A percentile compares a stretch with the other conserved stretches of the same genome.
phyloP scores from a whole-genome alignment of 2,888 invertebrate species.

The Antheraea assamensis region DNA sequence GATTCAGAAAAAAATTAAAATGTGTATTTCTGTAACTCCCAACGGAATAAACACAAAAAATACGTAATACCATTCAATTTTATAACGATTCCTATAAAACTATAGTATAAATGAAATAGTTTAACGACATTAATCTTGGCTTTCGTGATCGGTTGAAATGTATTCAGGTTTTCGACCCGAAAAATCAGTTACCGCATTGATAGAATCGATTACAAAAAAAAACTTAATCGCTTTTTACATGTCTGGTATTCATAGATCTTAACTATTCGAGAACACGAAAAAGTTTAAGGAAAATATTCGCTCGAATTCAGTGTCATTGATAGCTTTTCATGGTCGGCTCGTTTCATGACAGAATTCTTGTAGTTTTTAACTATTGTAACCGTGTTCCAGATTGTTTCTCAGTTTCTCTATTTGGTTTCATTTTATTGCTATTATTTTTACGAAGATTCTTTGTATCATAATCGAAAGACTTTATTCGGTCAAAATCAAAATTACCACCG shows the following conservation, averaged over 20 bases:
- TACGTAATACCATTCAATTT: background rate
- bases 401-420: background rate
- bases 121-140: constrained; percentile 31
- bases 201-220: constrained; percentile 53
- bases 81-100: background rate
- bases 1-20: background rate
- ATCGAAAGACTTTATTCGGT: too few relatives aligned
- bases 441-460: too few relatives aligned
- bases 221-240: constrained; percentile 52
- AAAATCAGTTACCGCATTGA: constrained; percentile 43
- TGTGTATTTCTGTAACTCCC: background rate
- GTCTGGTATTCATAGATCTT: constrained; percentile 41
- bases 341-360: background rate
- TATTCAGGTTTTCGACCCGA: constrained; percentile 56
- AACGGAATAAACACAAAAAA: background rate
- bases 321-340: constrained; percentile 20
- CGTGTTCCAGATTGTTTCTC: background rate
- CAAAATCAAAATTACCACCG: too few relatives aligned
- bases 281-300: constrained; percentile 23
- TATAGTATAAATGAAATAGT: constrained; percentile 22
- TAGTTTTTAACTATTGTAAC: background rate
- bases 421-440: background rate
- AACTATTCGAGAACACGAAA: constrained; percentile 23
- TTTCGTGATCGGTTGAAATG: constrained; percentile 48
- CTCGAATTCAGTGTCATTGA: constrained; percentile 16